Percentiles rank a stretch among this genome's conserved stretches.
These are phyloP conservation scores for Phrixothrix hirtus DNA, from an alignment of 2,888 invertebrate species.

Conservation along the genomic window DNA sequence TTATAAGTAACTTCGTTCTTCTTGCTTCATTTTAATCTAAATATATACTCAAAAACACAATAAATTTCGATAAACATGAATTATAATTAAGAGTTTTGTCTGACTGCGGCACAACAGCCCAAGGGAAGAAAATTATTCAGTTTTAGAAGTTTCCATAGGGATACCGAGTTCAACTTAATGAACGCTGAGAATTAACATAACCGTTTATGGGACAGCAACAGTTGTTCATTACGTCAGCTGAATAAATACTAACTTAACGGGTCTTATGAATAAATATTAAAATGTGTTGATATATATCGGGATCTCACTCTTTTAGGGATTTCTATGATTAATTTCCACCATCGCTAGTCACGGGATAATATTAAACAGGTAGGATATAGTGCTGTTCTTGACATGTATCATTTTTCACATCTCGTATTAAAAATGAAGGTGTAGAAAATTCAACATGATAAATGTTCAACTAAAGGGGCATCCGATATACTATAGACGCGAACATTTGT, in stretches of 20 bases:
- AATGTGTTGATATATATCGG: too few relatives aligned
- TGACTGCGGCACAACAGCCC: not conserved
- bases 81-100: constrained; percentile 7
- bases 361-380: constrained; percentile 1
- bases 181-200: constrained; percentile 15
- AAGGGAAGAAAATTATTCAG: constrained; percentile 11
- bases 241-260: constrained; percentile 10
- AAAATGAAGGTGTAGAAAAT: constrained; percentile 12
- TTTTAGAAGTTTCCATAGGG: constrained; percentile 8
- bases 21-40: not conserved
- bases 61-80: not conserved
- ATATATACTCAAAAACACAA: not conserved
- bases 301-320: too few relatives aligned
- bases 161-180: constrained; percentile 5
- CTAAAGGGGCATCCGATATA: constrained; percentile 11
- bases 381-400: constrained; percentile 3
- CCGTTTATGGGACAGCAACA: constrained; percentile 17
- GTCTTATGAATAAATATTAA: constrained; percentile 16
- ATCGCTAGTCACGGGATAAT: too few relatives aligned
- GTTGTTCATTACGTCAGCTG: constrained; percentile 14
- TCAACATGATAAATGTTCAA: constrained; percentile 10
- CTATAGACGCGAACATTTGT: constrained; percentile 5
- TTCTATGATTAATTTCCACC: not conserved
- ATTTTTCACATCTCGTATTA: constrained; percentile 10
- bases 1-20: not conserved